Evolutionary conservation across 2,888 invertebrate species (phyloP).

Genomic region (Ophion costatus): DNA sequence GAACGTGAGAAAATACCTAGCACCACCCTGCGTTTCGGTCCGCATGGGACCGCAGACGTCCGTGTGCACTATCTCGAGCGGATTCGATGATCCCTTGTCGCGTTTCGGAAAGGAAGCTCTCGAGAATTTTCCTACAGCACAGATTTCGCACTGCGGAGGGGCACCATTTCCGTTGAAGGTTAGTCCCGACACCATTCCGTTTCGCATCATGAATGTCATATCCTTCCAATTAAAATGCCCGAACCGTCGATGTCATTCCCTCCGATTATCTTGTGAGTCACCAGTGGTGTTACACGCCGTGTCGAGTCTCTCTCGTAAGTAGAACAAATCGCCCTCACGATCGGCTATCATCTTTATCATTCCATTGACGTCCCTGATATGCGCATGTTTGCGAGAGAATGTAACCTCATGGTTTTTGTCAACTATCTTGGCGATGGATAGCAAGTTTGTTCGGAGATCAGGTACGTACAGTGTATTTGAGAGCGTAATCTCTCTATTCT

Average conservation of each 20-base stretch:
- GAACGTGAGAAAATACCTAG: slow-evolving; percentile 70
- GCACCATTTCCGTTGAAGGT: not conserved
- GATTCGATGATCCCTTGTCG: not conserved
- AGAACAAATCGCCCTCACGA: too few species aligned
- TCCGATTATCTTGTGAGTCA: too few species aligned
- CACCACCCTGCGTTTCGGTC: slow-evolving; percentile 60
- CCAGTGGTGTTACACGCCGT: too few species aligned
- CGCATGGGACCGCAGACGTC: slow-evolving; percentile 61
- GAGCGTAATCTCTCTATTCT: not conserved
- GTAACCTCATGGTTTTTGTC: slow-evolving; percentile 33
- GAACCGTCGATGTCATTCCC: too few species aligned
- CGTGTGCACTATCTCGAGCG: slow-evolving; percentile 54
- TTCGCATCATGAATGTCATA: slow-evolving; percentile 35
- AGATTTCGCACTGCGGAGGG: slow-evolving; percentile 45
- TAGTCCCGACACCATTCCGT: slow-evolving; percentile 46
- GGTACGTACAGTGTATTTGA: slow-evolving; percentile 41
- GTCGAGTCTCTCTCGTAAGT: too few species aligned
- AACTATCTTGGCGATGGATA: slow-evolving; percentile 52
- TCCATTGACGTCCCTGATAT: not conserved
- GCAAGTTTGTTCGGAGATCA: slow-evolving; percentile 51
- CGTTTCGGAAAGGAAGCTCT: slow-evolving; percentile 49
- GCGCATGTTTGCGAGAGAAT: too few species aligned
- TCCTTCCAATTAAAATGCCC: not conserved
- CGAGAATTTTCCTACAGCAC: slow-evolving; percentile 53
- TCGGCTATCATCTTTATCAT: not conserved